A percentile compares a stretch with the other conserved stretches of the same genome.
These are phyloP conservation scores for Drosophila crucigera DNA, from an alignment of 2,888 invertebrate species.

Conservation along the genomic window DNA sequence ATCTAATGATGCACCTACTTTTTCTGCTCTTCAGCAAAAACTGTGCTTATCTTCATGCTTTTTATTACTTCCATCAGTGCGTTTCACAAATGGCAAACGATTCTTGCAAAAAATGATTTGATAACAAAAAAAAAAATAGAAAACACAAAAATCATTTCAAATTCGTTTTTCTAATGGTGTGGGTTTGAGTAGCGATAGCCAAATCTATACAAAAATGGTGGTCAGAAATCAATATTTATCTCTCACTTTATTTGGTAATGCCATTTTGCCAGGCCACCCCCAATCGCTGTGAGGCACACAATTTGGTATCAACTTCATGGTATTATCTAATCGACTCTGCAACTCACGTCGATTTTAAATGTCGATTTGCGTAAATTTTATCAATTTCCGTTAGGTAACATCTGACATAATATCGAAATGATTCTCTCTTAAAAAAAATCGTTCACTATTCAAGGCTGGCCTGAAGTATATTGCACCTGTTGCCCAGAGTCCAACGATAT, in stretches of 20 bases:
- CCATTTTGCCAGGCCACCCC: neutral
- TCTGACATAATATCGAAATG: neutral
- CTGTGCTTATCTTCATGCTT: neutral
- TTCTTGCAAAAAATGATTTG: neutral
- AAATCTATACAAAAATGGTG: neutral
- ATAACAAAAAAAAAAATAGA: neutral
- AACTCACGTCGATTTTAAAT: neutral
- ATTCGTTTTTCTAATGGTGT: too few relatives aligned
- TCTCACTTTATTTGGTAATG: neutral
- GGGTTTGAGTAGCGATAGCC: neutral
- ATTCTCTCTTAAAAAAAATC: neutral
- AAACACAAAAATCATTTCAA: neutral
- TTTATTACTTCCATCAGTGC: neutral
- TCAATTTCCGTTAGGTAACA: neutral
- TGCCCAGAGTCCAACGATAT: conserved; percentile 40
- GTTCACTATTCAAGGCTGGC: neutral
- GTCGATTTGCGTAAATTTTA: neutral
- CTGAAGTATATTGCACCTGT: conserved; percentile 41
- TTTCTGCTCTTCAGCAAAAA: neutral
- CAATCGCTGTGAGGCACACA: neutral
- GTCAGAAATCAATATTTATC: conserved; percentile 9
- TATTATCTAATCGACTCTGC: neutral
- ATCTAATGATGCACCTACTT: neutral
- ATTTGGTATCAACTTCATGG: neutral
- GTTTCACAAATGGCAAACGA: neutral